Base-by-base conservation (phyloP, 64 coral and sea anemone genomes). In the Orbicella faveolata region DNA sequence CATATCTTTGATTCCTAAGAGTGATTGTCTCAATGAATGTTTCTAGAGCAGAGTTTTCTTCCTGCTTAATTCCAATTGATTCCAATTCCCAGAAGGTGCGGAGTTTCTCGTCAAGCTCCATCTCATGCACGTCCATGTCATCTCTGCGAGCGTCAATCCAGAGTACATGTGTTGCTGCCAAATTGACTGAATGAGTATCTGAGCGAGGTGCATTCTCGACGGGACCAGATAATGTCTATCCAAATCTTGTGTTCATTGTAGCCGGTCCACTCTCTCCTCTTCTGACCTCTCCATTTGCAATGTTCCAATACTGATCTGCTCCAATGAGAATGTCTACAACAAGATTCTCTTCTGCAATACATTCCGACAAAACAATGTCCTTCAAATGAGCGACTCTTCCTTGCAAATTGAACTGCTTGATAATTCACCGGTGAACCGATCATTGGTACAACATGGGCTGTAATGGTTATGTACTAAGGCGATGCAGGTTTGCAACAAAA, bases 301-400 rank as follows among this genome's bases (percentile, higher is more conserved):
- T 57, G 8, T 94, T 77, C 92, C 92, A 94, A 34, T 90, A 90
- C 61, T 74, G 52, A 79, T 94, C 92, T 76, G 79, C 80, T 20
- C 89, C 89, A 55, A 94, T 86, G 6, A 94, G 76, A 80, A 90
- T 88, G 48, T 94, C 83, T 52, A 88, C 69, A 2, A 66, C 36
- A 35, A 90, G 67, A 33, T 52, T 73, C 18, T 86, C 53, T 23
- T 14, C 77, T 26, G 44, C 51, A 48, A 5, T 33, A 90, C 37
- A 30, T 62, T 95, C 89, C 64, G 85, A 77, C 26, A 95, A 63
- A 0, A 25, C 41, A 14, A 91, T 61, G 62, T 75, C 89, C 30
- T 23, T 30, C 30, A 30, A n/a, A n/a, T n/a, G n/a, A n/a, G 14
- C 88, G 91, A n/a, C 83, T 91, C 10, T 52, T 57, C 36, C 53